Conservation (phyloP, 2,797 vertebrate species). For the Pogoniulus pusillus region DNA sequence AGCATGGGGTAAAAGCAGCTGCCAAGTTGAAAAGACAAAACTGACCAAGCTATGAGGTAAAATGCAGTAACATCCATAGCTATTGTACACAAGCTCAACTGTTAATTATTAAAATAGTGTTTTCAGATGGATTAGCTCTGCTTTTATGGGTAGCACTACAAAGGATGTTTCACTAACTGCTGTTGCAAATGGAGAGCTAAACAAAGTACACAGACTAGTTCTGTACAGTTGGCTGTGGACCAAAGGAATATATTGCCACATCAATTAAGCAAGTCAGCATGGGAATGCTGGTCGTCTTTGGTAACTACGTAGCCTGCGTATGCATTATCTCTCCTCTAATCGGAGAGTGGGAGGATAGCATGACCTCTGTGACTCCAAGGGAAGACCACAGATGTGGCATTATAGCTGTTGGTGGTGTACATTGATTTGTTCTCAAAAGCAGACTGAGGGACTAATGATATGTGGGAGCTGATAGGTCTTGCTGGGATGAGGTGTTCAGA, state of each 20-base stretch:
- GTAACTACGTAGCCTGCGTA: neutral
- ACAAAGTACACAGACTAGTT: neutral
- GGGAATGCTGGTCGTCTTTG: rapidly evolving
- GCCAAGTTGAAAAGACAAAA: neutral
- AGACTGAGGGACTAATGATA: neutral
- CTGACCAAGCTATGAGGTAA: neutral
- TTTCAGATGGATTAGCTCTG: neutral
- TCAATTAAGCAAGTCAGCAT: neutral
- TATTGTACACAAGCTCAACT: neutral
- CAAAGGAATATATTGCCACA: neutral
- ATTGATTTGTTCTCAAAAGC: neutral
- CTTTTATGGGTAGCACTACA: neutral
- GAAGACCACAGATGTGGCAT: neutral
- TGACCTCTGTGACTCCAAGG: neutral
- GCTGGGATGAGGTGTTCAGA: neutral
- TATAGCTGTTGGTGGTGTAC: neutral
- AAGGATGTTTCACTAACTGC: neutral
- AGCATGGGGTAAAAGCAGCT: neutral
- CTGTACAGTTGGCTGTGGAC: neutral
- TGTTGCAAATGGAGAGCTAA: neutral
- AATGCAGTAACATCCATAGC: neutral
- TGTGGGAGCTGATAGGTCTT: neutral
- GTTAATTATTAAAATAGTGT: neutral
- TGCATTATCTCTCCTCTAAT: neutral
- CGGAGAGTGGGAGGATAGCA: neutral